These are phyloP conservation scores for Chrysoperla carnea DNA, from an alignment of 1,140 invertebrate species.

Conservation along the genomic window DNA sequence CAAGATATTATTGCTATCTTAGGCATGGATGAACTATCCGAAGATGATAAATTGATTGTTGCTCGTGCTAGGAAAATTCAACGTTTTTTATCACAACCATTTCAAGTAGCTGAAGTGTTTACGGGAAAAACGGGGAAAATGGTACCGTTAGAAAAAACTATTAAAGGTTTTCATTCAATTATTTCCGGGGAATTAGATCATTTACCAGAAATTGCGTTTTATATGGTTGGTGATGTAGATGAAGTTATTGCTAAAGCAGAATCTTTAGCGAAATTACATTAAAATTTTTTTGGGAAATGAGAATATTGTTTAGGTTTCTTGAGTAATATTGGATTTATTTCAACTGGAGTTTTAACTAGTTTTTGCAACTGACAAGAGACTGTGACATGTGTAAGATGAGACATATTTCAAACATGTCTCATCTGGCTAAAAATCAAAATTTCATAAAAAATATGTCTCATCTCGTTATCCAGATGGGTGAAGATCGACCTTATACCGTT, in stretches of 20 bases:
- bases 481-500: too few relatives aligned
- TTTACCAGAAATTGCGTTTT: slow-evolving; percentile 71
- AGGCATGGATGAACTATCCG: slow-evolving; percentile 75
- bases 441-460: too few relatives aligned
- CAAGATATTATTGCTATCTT: slow-evolving; percentile 72
- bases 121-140: slow-evolving; percentile 44
- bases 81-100: slow-evolving; percentile 66
- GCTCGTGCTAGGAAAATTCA: slow-evolving; percentile 67
- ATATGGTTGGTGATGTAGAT: slow-evolving; percentile 71
- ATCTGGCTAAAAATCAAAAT: too few relatives aligned
- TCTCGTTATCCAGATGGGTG: too few relatives aligned
- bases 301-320: too few relatives aligned
- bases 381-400: too few relatives aligned
- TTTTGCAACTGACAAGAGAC: too few relatives aligned
- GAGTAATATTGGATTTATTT: too few relatives aligned
- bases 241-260: slow-evolving; percentile 62
- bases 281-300: too few relatives aligned
- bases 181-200: slow-evolving; percentile 60
- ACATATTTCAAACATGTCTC: too few relatives aligned
- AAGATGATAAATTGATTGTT: slow-evolving; percentile 72
- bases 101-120: slow-evolving; percentile 58
- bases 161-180: slow-evolving; percentile 27
- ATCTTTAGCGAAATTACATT: slow-evolving; percentile 31
- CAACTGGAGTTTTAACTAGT: too few relatives aligned
- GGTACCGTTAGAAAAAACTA: slow-evolving; percentile 39